A percentile compares a stretch with the other conserved stretches of the same genome.
phyloP scores from a whole-genome alignment of 2,888 invertebrate genomes.

The Drosophila pegasa region DNA sequence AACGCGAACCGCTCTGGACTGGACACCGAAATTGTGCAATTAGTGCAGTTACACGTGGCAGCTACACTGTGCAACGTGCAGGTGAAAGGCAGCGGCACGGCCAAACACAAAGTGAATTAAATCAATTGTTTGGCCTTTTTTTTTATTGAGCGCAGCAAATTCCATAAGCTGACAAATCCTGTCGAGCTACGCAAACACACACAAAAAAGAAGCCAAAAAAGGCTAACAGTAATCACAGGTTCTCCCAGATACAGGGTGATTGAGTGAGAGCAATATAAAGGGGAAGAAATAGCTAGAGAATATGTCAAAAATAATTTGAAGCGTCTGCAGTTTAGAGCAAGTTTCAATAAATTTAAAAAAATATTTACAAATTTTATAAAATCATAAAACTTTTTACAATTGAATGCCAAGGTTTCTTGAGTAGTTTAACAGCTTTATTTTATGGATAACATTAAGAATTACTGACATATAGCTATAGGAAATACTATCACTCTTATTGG shows the following conservation, averaged over 20 bases:
- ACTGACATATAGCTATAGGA: neutral
- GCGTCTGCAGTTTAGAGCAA: no score
- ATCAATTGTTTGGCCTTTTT: constrained; percentile 18
- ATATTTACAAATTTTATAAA: no score
- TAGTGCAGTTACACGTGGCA: constrained; percentile 45
- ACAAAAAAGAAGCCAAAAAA: constrained; percentile 21
- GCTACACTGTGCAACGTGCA: constrained; percentile 15
- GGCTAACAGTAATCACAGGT: neutral
- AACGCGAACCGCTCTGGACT: constrained; percentile 12
- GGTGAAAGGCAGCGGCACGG: constrained; percentile 48
- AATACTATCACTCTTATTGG: neutral
- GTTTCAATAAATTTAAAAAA: no score
- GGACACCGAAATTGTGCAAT: constrained; percentile 63
- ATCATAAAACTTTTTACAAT: neutral
- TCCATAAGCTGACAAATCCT: constrained; percentile 59
- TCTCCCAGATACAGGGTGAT: neutral
- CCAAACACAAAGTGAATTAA: constrained; percentile 19
- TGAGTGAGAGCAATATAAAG: no score
- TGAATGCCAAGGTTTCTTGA: neutral
- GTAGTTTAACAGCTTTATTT: neutral
- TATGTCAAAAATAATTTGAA: no score
- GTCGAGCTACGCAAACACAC: neutral
- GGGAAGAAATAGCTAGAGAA: neutral
- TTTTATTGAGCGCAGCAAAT: constrained; percentile 22
- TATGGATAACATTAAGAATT: neutral